Evolutionary conservation across 2,888 invertebrate species (phyloP), one percentile per base, ranked within the genome.

Genomic region (Meloe dianella): DNA sequence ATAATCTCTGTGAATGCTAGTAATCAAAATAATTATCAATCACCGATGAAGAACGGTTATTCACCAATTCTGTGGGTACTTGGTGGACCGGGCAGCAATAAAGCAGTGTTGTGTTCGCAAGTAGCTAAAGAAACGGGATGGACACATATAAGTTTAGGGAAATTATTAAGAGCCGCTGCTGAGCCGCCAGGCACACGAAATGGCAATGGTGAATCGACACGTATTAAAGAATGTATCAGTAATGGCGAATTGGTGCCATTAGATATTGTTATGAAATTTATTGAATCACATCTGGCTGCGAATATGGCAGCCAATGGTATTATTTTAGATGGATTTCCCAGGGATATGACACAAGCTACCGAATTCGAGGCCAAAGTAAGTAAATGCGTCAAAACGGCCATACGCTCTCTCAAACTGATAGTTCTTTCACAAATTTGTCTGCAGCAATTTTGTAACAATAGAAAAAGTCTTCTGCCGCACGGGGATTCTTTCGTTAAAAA

Each of bases 291-390:
- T 30, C 86, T 93, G 71, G 84, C 85, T 0, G 83, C 85, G 1
- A 84, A 89, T 68, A 84, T 85, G 47, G 89, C 89, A 8, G 89
- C 89, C 24, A 87, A 87, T 66, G 97, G 97, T 4, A 90, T 97
- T 66, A 89, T 98, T 65, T 89, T 99, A 64, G 98, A 98, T 78
- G 98, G 98, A 0, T 98, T 94, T 82, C 98, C 98, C 0, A 86
- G 98, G 64, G 96, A 97, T 78, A 85, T 96, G 80, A 90, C 91
- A 60, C 98, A 98, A 85, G 92, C 95, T 74, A 88, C 90, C 62
- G 89, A 91, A 78, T 98, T 98, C 82, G 95, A 98, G 84, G 89
- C 87, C 65, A 94, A 95, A 90, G 97, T 97, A 77, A 80, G 80
- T 65, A 14, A 10, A 12, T n/a, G n/a, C n/a, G n/a, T n/a, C n/a